These are phyloP conservation scores for Gobius niger DNA, from an alignment of 2,113 vertebrate genomes.

Conservation along the genomic window DNA sequence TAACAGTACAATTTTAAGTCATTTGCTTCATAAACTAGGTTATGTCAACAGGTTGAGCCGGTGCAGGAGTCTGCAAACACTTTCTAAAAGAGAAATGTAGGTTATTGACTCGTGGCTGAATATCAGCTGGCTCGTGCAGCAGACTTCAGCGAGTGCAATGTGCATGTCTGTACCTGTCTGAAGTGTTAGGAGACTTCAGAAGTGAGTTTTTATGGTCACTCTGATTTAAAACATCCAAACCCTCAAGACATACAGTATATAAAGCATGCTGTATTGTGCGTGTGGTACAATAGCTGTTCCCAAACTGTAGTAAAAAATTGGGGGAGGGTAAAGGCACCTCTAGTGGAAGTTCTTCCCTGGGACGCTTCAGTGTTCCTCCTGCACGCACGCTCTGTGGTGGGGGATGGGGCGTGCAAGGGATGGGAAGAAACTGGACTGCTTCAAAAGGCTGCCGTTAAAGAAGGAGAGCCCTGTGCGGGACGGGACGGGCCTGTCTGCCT, in stretches of 20 bases:
- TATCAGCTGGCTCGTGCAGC: neutral
- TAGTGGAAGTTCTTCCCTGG: slow-evolving; percentile 29
- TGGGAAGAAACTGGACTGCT: slow-evolving; percentile 24
- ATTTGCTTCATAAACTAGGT: neutral
- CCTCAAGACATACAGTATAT: neutral
- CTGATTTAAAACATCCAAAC: neutral
- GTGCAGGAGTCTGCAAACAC: neutral
- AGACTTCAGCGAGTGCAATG: neutral
- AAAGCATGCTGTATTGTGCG: neutral
- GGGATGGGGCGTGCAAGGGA: slow-evolving; percentile 11
- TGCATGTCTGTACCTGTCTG: neutral
- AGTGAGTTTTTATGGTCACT: neutral
- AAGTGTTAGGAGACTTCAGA: neutral
- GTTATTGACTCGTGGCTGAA: slow-evolving; percentile 13
- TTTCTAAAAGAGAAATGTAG: neutral
- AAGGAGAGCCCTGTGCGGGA: slow-evolving; percentile 17
- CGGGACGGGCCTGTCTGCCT: slow-evolving; percentile 23
- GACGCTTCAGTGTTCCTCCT: slow-evolving; percentile 26
- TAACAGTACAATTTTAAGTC: neutral
- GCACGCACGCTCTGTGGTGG: slow-evolving; percentile 3
- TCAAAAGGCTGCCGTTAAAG: slow-evolving; percentile 33
- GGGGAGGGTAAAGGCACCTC: slow-evolving; percentile 5
- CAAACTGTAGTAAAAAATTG: slow-evolving; percentile 9
- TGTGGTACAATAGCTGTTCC: neutral
- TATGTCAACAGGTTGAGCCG: neutral